Evolutionary conservation across 2,888 invertebrate species (phyloP).

Genomic region (Ganaspis brasiliensis): DNA sequence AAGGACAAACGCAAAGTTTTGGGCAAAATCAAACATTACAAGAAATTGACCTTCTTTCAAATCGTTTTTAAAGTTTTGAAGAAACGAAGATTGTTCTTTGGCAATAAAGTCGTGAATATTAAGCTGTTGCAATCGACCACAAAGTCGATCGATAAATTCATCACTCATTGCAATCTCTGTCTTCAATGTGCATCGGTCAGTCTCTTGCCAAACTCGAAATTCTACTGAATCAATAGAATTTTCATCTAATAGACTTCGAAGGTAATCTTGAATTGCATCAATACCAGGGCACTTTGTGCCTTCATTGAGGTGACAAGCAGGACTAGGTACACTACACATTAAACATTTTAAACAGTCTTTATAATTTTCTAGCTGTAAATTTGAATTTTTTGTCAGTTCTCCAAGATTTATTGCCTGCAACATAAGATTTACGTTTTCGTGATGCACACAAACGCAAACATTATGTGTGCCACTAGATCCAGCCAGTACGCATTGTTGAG

Average conservation of each 20-base stretch:
- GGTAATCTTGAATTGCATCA: neutral
- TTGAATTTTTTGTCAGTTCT: neutral
- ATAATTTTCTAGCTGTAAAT: neutral
- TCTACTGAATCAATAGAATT: neutral
- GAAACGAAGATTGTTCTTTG: neutral
- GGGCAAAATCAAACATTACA: neutral
- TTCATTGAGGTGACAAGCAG: slow-evolving; percentile 5
- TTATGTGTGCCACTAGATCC: neutral
- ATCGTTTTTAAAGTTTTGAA: neutral
- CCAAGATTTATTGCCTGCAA: neutral
- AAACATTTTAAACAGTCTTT: neutral
- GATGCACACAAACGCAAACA: neutral
- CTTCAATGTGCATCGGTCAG: neutral
- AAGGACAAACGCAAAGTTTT: neutral
- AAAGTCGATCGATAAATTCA: neutral
- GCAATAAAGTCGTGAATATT: neutral
- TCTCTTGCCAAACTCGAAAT: slow-evolving; percentile 6
- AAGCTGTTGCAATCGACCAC: too few species aligned
- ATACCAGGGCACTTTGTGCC: neutral
- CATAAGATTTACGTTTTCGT: neutral
- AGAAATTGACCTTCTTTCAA: neutral
- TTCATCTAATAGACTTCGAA: neutral
- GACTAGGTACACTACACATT: neutral
- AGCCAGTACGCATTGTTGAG: neutral
- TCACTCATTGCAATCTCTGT: too few species aligned